Evolutionary conservation across 2,888 invertebrate genomes (phyloP).

Genomic region (Catotricha subobsoleta): DNA sequence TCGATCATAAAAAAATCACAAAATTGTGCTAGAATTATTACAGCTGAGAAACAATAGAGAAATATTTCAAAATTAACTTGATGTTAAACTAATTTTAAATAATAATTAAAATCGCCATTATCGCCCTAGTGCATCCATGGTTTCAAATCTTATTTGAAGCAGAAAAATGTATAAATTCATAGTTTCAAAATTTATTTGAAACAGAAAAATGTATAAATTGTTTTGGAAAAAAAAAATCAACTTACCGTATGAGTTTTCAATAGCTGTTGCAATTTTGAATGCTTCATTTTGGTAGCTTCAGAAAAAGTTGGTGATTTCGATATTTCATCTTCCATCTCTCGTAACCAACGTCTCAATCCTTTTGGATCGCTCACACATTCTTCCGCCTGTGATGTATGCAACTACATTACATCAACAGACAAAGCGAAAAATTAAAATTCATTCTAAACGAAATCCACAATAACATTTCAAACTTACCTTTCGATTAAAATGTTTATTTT

Average conservation of each 20-base stretch:
- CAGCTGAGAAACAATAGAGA: too few relatives aligned
- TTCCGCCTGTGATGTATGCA: slow-evolving; percentile 17
- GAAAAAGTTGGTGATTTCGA: slow-evolving; percentile 49
- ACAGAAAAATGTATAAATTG: neutral
- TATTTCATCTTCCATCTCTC: slow-evolving; percentile 65
- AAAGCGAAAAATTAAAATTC: neutral
- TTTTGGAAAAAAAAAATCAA: slow-evolving; percentile 13
- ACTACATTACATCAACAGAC: neutral
- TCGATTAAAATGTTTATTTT: slow-evolving; percentile 15
- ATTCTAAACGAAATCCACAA: neutral
- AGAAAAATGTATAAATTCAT: too few relatives aligned
- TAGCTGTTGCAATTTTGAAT: slow-evolving; percentile 56
- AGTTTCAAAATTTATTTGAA: neutral
- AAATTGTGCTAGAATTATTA: too few relatives aligned
- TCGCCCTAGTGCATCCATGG: too few relatives aligned
- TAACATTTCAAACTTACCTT: slow-evolving; percentile 21
- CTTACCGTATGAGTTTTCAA: slow-evolving; percentile 71
- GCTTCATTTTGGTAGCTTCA: slow-evolving; percentile 49
- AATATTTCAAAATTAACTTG: too few relatives aligned
- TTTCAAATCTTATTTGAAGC: too few relatives aligned
- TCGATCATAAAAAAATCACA: too few relatives aligned
- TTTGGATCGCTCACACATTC: slow-evolving; percentile 25
- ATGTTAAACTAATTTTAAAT: too few relatives aligned
- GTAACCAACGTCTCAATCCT: slow-evolving; percentile 65
- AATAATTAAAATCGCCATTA: too few relatives aligned